Conservation (phyloP, 2,113 vertebrate species). For the Hemicordylus capensis region DNA sequence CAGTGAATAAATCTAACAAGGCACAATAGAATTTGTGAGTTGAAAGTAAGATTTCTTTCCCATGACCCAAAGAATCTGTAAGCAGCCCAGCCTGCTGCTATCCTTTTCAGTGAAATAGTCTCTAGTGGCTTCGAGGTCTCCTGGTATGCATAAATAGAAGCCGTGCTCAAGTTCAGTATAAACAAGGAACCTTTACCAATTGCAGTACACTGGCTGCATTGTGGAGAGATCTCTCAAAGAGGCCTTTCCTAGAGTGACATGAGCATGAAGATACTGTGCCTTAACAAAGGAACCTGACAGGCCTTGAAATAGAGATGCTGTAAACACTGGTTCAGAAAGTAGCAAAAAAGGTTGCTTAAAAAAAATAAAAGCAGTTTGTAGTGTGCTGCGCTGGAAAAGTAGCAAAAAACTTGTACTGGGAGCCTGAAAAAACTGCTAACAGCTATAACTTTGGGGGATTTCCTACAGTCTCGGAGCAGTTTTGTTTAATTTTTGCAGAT, state of each 20-base stretch:
- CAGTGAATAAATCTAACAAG: slow-evolving; percentile 29
- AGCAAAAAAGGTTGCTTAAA: slow-evolving; percentile 28
- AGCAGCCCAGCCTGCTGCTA: slow-evolving; percentile 29
- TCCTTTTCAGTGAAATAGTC: slow-evolving; percentile 47
- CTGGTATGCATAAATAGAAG: slow-evolving; percentile 30
- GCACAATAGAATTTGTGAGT: not conserved
- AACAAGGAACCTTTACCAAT: slow-evolving; percentile 56
- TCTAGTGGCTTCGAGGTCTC: slow-evolving; percentile 34
- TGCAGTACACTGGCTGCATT: slow-evolving; percentile 45
- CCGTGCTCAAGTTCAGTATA: slow-evolving; percentile 41
- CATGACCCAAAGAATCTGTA: slow-evolving; percentile 33
- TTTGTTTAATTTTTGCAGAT: not conserved
- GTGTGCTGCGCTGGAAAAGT: slow-evolving; percentile 52
- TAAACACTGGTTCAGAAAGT: slow-evolving; percentile 55
- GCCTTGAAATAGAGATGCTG: slow-evolving; percentile 22
- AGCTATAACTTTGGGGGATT: not conserved
- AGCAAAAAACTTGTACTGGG: slow-evolving; percentile 42
- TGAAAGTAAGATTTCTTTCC: slow-evolving; percentile 44
- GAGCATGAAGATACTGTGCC: slow-evolving; percentile 29
- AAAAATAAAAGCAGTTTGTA: slow-evolving; percentile 39
- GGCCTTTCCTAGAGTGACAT: slow-evolving; percentile 41
- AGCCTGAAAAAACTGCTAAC: slow-evolving; percentile 31
- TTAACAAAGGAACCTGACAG: not conserved
- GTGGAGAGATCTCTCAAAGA: slow-evolving; percentile 23
- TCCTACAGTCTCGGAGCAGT: not conserved